phyloP scores from a whole-genome alignment of 2,888 invertebrate genomes.

The Drosophila fulvimacula region DNA sequence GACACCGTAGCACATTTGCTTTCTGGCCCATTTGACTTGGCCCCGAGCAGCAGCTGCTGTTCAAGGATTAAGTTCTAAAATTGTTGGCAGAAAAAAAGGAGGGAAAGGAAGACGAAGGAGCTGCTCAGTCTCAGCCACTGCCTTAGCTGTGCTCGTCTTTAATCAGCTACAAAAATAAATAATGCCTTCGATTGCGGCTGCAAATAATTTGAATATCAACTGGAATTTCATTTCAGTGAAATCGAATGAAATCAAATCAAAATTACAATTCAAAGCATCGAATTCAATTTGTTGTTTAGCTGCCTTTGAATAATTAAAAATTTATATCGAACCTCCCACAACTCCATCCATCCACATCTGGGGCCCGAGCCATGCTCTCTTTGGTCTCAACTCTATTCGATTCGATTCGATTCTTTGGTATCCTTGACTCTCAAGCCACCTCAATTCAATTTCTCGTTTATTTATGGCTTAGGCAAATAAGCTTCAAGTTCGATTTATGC shows the following conservation, averaged over 20 bases:
- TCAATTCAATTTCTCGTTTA: background rate
- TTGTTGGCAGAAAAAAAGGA: conserved; percentile 16
- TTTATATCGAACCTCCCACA: background rate
- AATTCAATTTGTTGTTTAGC: conserved; percentile 3
- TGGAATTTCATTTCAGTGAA: conserved; percentile 9
- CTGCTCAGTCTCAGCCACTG: conserved; percentile 28
- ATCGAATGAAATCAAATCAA: conserved; percentile 5
- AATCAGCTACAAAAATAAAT: conserved; percentile 36
- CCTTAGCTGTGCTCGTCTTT: background rate
- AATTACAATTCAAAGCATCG: conserved; percentile 3
- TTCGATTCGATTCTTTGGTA: background rate
- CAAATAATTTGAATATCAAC: conserved; percentile 31
- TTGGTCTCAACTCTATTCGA: background rate
- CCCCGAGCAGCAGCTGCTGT: background rate
- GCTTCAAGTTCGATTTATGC: background rate
- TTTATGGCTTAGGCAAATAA: background rate
- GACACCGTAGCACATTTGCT: conserved; percentile 17
- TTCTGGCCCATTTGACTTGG: conserved; percentile 38
- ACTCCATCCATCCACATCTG: background rate
- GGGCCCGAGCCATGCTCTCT: no score
- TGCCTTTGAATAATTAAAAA: conserved; percentile 10
- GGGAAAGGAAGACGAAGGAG: background rate
- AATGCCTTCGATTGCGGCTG: conserved; percentile 40
- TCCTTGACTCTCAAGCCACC: background rate
- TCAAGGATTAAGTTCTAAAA: conserved; percentile 42